Evolutionary conservation across 2,797 vertebrate genomes (phyloP).

Genomic region (Xerus rutilus): DNA sequence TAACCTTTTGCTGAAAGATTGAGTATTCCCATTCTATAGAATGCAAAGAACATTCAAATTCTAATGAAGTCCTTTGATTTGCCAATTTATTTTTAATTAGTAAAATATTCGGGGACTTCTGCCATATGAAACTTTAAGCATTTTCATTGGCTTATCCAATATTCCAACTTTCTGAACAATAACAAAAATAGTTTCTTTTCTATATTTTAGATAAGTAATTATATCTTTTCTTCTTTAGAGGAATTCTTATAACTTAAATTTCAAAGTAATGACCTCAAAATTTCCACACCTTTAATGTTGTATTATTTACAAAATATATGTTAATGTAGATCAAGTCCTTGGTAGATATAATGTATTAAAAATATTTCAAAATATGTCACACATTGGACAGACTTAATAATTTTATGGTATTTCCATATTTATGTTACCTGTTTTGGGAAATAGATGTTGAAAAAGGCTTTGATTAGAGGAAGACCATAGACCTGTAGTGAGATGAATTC

Average conservation of each 20-base stretch:
- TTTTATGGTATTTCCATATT: constrained; percentile 20
- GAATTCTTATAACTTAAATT: constrained; percentile 55
- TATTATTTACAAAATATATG: neutral
- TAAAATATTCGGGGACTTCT: constrained; percentile 76
- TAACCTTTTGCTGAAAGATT: constrained; percentile 73
- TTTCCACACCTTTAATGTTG: neutral
- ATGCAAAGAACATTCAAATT: constrained; percentile 54
- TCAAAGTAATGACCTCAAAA: constrained; percentile 16
- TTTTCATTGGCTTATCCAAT: constrained; percentile 64
- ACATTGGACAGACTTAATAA: neutral
- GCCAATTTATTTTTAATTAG: constrained; percentile 78
- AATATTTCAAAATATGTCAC: neutral
- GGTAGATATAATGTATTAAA: constrained; percentile 11
- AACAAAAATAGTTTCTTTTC: constrained; percentile 38
- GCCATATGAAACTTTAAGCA: constrained; percentile 62
- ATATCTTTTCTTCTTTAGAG: constrained; percentile 21
- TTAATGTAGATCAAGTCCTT: constrained; percentile 2
- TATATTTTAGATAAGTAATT: constrained; percentile 59
- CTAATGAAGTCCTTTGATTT: constrained; percentile 71
- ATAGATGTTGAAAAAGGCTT: neutral
- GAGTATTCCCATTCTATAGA: constrained; percentile 65
- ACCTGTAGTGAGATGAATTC: neutral
- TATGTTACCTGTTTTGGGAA: neutral
- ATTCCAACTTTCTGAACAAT: constrained; percentile 55
- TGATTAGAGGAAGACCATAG: neutral